Percentiles rank a stretch among this genome's conserved stretches.
phyloP scores from a whole-genome alignment of 2,888 invertebrate genomes.

The Epirrhoe alternata region DNA sequence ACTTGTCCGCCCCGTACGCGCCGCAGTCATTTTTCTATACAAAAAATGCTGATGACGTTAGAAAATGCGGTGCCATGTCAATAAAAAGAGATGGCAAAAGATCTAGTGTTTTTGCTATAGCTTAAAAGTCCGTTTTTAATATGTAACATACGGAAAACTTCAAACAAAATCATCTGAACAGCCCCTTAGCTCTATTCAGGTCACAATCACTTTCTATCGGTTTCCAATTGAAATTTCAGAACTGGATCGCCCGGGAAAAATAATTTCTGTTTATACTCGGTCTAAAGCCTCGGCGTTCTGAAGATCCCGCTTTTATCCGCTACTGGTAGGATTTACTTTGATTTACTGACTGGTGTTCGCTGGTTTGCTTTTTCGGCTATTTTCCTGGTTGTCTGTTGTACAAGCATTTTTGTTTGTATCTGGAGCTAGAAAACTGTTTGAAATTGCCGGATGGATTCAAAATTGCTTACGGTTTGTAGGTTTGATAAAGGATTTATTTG shows the following conservation, averaged over 20 bases:
- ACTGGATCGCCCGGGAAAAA: conserved; percentile 42
- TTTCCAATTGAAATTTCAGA: conserved; percentile 29
- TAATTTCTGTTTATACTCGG: conserved; percentile 54
- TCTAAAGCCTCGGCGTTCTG: conserved; percentile 56
- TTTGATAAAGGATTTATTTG: not conserved
- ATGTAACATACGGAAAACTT: too few relatives aligned
- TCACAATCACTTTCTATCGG: conserved; percentile 15
- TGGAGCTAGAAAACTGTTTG: not conserved
- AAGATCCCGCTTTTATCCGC: conserved; percentile 55
- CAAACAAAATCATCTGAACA: conserved; percentile 4
- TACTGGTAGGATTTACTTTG: conserved; percentile 59
- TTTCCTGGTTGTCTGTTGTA: conserved; percentile 8
- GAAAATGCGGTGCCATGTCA: too few relatives aligned
- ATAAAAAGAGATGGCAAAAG: too few relatives aligned
- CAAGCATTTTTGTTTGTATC: conserved; percentile 9
- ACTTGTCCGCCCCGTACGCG: too few relatives aligned
- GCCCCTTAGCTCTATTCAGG: conserved; percentile 6
- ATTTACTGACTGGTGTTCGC: conserved; percentile 57
- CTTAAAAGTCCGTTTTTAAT: too few relatives aligned
- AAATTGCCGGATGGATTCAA: conserved; percentile 1
- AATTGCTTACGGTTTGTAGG: not conserved
- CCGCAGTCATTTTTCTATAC: too few relatives aligned
- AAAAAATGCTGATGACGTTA: too few relatives aligned
- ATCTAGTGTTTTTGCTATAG: too few relatives aligned
- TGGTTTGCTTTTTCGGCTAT: conserved; percentile 40